Percentiles rank a stretch among this genome's conserved stretches.
Conservation (phyloP, 2,797 vertebrate species). For the Pampus argenteus region DNA sequence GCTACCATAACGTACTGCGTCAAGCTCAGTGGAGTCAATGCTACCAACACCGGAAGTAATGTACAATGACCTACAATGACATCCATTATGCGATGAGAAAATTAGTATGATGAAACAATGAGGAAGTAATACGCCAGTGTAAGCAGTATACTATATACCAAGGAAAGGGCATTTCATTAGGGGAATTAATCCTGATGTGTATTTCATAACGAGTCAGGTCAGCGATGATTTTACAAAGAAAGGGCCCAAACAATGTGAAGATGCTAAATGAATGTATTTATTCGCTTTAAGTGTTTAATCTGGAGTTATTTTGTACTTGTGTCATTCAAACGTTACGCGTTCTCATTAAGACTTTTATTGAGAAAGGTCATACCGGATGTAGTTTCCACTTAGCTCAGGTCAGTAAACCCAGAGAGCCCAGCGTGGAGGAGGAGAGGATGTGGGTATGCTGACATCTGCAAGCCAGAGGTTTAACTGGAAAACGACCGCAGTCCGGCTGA, state of each 20-base stretch:
- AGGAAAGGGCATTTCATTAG: background rate
- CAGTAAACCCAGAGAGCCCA: constrained; percentile 30
- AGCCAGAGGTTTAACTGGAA: constrained; percentile 68
- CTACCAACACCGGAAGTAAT: no score
- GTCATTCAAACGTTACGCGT: rapidly evolving
- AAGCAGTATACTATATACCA: rapidly evolving
- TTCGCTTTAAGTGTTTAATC: background rate
- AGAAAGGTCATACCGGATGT: constrained; percentile 42
- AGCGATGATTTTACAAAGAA: background rate
- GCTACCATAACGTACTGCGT: constrained; percentile 34
- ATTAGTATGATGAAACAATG: no score
- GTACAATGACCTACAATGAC: no score
- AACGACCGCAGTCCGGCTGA: constrained; percentile 45
- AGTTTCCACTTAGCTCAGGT: background rate
- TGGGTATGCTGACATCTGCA: constrained; percentile 80
- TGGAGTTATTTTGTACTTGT: background rate
- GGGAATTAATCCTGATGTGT: background rate
- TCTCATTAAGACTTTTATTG: constrained; percentile 34
- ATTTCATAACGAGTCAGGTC: no score
- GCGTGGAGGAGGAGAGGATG: constrained; percentile 69
- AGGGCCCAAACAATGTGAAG: no score
- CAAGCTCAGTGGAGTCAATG: constrained; percentile 10
- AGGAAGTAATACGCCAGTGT: background rate
- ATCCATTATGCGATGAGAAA: background rate
- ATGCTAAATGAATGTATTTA: background rate